Conservation (phyloP, 2,113 vertebrate species). For the Uria aalge region DNA sequence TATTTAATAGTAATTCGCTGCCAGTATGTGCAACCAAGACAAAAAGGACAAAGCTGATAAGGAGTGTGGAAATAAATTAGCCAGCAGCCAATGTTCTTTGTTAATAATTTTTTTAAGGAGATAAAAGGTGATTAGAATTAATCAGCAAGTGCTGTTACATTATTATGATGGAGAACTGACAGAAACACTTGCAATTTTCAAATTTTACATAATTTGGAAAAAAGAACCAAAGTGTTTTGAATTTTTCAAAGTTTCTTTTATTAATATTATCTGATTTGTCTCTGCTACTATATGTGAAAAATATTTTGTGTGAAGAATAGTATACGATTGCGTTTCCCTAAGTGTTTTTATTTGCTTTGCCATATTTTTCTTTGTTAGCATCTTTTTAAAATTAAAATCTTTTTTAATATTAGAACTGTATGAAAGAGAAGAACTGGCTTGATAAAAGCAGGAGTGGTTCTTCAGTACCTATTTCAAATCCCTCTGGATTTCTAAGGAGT, state of each 20-base stretch:
- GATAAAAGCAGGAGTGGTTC: neutral
- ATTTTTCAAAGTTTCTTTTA: neutral
- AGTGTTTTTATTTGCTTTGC: neutral
- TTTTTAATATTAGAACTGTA: neutral
- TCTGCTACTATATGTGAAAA: neutral
- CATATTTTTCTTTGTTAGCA: neutral
- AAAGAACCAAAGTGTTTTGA: neutral
- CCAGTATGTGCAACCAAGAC: neutral
- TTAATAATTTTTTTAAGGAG: neutral
- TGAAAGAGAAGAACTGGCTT: neutral
- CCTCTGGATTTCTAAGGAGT: neutral
- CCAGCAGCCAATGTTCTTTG: neutral
- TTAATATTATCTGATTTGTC: neutral
- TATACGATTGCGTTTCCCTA: neutral
- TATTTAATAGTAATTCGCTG: neutral
- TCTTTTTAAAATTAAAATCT: neutral
- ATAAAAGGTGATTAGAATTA: conserved; percentile 2
- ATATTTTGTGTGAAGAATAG: neutral
- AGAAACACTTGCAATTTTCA: neutral
- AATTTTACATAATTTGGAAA: neutral
- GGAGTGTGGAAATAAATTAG: neutral
- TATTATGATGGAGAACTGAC: neutral
- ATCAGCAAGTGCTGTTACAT: neutral
- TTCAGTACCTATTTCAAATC: neutral
- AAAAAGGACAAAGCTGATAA: neutral